Percentiles rank a stretch among this genome's conserved stretches.
Evolutionary conservation across 1,140 invertebrate species (phyloP).

Genomic region (Hypothenemus hampei): DNA sequence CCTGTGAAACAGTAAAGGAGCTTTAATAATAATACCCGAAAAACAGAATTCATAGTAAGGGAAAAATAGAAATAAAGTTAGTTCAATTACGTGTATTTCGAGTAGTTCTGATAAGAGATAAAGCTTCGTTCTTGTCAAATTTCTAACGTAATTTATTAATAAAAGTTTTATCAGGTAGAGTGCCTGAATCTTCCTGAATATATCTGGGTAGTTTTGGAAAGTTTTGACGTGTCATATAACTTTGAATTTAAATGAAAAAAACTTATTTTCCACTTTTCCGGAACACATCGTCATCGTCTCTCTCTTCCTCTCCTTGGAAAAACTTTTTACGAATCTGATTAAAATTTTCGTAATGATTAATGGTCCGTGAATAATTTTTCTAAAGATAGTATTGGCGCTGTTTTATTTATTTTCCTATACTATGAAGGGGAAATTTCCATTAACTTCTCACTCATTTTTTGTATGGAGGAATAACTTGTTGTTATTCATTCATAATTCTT

Average conservation of each 20-base stretch:
- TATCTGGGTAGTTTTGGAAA: slow-evolving; percentile 2
- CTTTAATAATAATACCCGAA: background rate
- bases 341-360: slow-evolving; percentile 19
- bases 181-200: slow-evolving; percentile 5
- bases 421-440: background rate
- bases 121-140: slow-evolving; percentile 3
- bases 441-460: too few relatives aligned
- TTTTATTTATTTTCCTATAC: background rate
- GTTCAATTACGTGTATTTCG: too few relatives aligned
- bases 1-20: too few relatives aligned
- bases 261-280: slow-evolving; percentile 19
- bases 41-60: background rate
- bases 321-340: slow-evolving; percentile 9
- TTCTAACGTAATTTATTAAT: slow-evolving; percentile 17
- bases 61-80: too few relatives aligned
- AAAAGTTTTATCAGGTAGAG: slow-evolving; percentile 17
- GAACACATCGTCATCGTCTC: too few relatives aligned
- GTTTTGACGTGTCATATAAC: slow-evolving; percentile 18
- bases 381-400: background rate
- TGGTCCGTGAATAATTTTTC: background rate
- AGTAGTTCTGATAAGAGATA: background rate
- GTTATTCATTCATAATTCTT: too few relatives aligned
- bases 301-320: slow-evolving; percentile 5
- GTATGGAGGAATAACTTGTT: too few relatives aligned
- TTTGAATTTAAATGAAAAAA: slow-evolving; percentile 17